These are phyloP conservation scores for Leucophenga maculata DNA, from an alignment of 2,888 invertebrate species.

Conservation along the genomic window DNA sequence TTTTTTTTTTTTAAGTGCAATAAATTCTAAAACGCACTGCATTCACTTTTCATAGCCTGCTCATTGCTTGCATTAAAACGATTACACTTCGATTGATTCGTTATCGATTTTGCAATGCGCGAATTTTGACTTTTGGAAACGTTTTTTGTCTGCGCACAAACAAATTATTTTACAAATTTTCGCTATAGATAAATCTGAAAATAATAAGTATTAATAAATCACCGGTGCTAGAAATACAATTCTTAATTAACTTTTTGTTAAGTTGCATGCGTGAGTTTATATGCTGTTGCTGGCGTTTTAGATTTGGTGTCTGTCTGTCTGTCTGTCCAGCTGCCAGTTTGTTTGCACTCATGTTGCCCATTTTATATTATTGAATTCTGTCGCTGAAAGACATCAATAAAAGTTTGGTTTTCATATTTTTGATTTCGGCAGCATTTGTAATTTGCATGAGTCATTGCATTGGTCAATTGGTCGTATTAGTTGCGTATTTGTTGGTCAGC, in stretches of 20 bases:
- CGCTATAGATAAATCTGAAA: not conserved
- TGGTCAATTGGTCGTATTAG: conserved; percentile 25
- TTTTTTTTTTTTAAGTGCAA: not conserved
- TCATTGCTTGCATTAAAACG: not conserved
- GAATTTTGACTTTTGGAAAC: conserved; percentile 3
- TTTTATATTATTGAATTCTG: not conserved
- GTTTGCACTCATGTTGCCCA: conserved; percentile 44
- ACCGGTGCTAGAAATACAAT: conserved; percentile 2
- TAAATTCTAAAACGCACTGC: conserved; percentile 19
- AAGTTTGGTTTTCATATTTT: not conserved
- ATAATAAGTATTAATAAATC: conserved; percentile 2
- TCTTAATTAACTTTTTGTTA: conserved; percentile 29
- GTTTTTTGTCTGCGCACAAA: not conserved
- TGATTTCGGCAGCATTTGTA: conserved; percentile 35
- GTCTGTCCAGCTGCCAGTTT: conserved; percentile 11
- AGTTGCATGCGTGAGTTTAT: conserved; percentile 32
- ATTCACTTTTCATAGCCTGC: not conserved
- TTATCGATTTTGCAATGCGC: conserved; percentile 3
- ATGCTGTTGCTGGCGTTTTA: conserved; percentile 35
- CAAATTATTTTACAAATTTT: conserved; percentile 16
- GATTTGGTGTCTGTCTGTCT: not conserved
- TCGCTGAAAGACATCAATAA: not conserved
- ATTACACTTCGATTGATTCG: conserved; percentile 6
- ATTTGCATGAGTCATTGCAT: conserved; percentile 49
- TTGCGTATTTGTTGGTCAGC: not conserved